phyloP scores from a whole-genome alignment of 2,113 vertebrate genomes.

The Lophotis ruficrista region DNA sequence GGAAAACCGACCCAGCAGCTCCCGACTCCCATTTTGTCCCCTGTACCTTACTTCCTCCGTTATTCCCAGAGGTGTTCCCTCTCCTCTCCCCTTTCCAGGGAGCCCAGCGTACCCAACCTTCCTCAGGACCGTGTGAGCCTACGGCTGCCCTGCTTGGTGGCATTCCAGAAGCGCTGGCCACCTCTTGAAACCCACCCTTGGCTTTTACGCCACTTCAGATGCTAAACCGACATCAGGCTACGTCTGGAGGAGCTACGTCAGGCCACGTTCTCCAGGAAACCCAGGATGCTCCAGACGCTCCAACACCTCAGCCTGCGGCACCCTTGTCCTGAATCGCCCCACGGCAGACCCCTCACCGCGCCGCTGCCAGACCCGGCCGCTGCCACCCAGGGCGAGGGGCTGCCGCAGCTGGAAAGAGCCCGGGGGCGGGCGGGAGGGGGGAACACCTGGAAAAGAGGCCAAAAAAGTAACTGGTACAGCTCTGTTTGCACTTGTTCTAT shows the following conservation, averaged over 20 bases:
- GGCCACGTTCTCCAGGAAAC: neutral
- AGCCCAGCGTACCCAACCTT: rapidly evolving
- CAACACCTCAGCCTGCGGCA: neutral
- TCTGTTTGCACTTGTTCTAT: neutral
- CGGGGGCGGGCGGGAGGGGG: neutral
- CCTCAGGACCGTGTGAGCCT: neutral
- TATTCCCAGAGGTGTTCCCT: neutral
- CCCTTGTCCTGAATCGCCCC: neutral
- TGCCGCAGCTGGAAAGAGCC: neutral
- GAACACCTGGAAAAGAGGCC: neutral
- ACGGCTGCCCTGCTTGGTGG: neutral
- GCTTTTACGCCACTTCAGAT: neutral
- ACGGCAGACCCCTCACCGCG: neutral
- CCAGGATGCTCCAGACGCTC: too few species aligned
- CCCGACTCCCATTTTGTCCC: rapidly evolving
- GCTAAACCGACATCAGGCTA: neutral
- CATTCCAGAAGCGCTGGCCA: neutral
- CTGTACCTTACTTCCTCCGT: neutral
- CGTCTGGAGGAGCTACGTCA: neutral
- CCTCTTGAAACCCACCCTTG: neutral
- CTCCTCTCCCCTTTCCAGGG: neutral
- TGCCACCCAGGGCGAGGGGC: neutral
- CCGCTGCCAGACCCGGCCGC: neutral
- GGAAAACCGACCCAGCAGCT: neutral
- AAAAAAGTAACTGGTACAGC: neutral